Base-by-base conservation (phyloP, 2,113 vertebrate genomes). In the Rynchops niger region DNA sequence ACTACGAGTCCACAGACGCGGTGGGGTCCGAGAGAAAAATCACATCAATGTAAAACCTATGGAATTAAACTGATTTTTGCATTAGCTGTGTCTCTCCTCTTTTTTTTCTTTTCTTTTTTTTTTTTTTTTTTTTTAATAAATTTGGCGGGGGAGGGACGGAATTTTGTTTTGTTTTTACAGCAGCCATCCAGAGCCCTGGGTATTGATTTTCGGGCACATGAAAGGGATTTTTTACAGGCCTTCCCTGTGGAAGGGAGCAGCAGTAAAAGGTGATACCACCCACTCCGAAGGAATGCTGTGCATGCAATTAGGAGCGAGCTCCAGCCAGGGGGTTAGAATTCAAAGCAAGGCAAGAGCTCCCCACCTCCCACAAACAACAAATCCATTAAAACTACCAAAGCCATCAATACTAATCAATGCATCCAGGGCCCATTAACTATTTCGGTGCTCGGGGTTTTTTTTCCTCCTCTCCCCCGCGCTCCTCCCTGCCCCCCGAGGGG, bases 271-370 rank as follows among this genome's bases (percentile, higher is more conserved):
- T 97, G 82, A 97, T 98, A 98, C 99, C 98, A 99, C 98, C 98
- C 99, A 98, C 98, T 98, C 98, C 97, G 98, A 98, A 98, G 98
- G 98, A 99, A 99, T 99, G 98, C 98, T 97, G 98, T 98, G 98
- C 98, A 98, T 98, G 99, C 98, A 98, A 98, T 98, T 98, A 97
- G 98, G 98, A 98, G 98, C 98, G 43, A 97, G 98, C 98, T 98
- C 98, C 98, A 98, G 97, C 94, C 92, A 87, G 91, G 97, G 97
- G 96, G 95, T 97, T 97, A 96, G 97, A 97, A 97, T 97, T 97
- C 97, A 97, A 97, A 98, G 97, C 95, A 89, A 96, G 98, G 96
- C 91, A 97, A 97, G 96, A 93, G 87, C 97, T 96, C 95, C 98
- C 97, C 96, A 96, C 94, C 96, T 97, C 89, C 96, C 96, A 97